Percentiles rank a stretch among this genome's conserved stretches.
phyloP scores from a whole-genome alignment of 1,140 invertebrate genomes.

The Anoplophora glabripennis region DNA sequence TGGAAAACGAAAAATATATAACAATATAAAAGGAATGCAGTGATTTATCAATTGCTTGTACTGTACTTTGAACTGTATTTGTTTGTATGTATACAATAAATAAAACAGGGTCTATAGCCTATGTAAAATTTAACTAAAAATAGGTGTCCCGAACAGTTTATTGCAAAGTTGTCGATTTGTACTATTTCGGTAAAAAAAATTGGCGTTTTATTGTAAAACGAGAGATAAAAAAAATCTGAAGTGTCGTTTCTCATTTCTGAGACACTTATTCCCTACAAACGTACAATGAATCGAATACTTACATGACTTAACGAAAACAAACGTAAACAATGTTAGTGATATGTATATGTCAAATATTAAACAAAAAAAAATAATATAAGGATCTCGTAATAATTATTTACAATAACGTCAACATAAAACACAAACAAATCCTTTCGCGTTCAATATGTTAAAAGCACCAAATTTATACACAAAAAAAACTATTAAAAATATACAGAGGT shows the following conservation, averaged over 20 bases:
- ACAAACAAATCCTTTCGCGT: slow-evolving; percentile 7
- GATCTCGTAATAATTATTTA: not conserved
- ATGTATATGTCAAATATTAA: slow-evolving; percentile 8
- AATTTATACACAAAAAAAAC: slow-evolving; percentile 2
- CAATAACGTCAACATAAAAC: not conserved
- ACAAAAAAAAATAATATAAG: slow-evolving; percentile 6
- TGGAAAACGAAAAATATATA: too few relatives aligned
- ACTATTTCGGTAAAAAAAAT: slow-evolving; percentile 9
- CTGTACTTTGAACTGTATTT: slow-evolving; percentile 12
- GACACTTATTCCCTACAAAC: not conserved
- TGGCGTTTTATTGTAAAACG: not conserved
- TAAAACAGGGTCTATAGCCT: not conserved
- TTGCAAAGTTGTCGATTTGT: slow-evolving; percentile 7
- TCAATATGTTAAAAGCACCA: slow-evolving; percentile 15
- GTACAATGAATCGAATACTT: not conserved
- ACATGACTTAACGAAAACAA: not conserved
- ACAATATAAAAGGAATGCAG: slow-evolving; percentile 8
- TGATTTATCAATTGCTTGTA: slow-evolving; percentile 3
- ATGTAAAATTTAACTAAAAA: not conserved
- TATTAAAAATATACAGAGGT: slow-evolving; percentile 24
- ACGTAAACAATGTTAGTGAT: slow-evolving; percentile 12
- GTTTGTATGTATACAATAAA: slow-evolving; percentile 2
- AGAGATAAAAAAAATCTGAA: not conserved
- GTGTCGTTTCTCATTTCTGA: not conserved
- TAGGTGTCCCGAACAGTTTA: not conserved